Evolutionary conservation across 2,113 vertebrate species (phyloP), one percentile per base, ranked within the genome.

Genomic region (Fukomys damarensis): DNA sequence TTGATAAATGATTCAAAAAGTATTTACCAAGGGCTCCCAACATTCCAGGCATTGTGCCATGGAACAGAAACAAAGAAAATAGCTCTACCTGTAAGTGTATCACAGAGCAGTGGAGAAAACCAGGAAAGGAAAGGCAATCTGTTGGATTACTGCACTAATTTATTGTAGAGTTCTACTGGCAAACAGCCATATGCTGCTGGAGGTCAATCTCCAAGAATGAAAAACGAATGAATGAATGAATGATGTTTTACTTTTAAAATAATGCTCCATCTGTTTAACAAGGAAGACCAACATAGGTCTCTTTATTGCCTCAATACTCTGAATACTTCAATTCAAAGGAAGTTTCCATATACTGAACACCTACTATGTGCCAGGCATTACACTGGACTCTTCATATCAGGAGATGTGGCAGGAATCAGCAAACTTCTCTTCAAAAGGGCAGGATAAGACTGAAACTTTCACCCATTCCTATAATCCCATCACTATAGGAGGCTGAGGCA

Each of bases 1-100:
- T 82, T 90, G 80, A 41, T 66, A 90, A 93, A 85, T 80, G 70
- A 16, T 80, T 81, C 87, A 38, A 46, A 83, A 80, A 59, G 30
- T 72, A 38, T 81, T 91, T 93, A 59, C 17, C 80, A 65, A 68
- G 35, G 24, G 8, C 12, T 96, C 32, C 28, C 86, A 66, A 28
- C 54, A 46, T 91, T 59, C 28, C n/a, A 35, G 56, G 24, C 54
- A 84, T 61, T 65, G n/a, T 61, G 63, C 14, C n/a, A 54, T 20
- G 9, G 30, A 4, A 95, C 14, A 61, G 41, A 92, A 24, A 54
- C 59, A 96, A 90, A 94, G 54, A 11, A 84, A 93, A 80, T 32
- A n/a, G 7, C 12, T 65, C 43, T 79, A 43, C 35, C 54, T 83
- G 77, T 46, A 79, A 74, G 88, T 9, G 43, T 65, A 66, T 82